Evolutionary conservation across 2,888 invertebrate species (phyloP), one percentile per base, ranked within the genome.

Genomic region (Sphaerophoria taeniata): DNA sequence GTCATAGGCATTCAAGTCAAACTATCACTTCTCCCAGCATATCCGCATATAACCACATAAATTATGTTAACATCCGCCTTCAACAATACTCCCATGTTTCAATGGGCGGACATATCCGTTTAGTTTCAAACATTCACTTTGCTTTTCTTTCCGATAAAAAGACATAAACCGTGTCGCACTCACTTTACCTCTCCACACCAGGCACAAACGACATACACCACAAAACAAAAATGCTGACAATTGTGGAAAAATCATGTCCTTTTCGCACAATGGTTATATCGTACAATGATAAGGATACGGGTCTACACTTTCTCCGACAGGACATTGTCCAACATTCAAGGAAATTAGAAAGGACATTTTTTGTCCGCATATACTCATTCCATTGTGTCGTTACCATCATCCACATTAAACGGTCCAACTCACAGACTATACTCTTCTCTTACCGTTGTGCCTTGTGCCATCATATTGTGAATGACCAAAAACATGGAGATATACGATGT

Each of bases 41-140:
- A 80, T 81, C 73, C 63, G 74, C 70, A 85, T 89, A 90, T 89
- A 90, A 91, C 91, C 90, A 90, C 91, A 90, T 90, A 90, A 90
- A 90, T 91, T 90, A 90, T 90, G 91, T 90, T 90, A 90, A 90
- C 91, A 89, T 90, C 89, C 90, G 90, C 90, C 91, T 91, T 89
- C 89, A 87, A 89, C 88, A 78, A 78, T 69, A 51, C 72, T 36
- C 63, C 65, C 49, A 51, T 63, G 45, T 67, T 60, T 67, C 65
- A 36, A 49, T 63, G 76, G 70, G 77, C 69, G 81, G 84, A 86
- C 79, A 86, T 71, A 67, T 78, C 77, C 81, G 76, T 85, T 85
- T 77, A 86, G 60, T 58, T 78, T 36, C 63, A 47, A 39, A 69
- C 39, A 24, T 34, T 61, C 77, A 79, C 58, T 55, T 75, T 83